Percentiles rank a stretch among this genome's conserved stretches.
Evolutionary conservation across 2,797 vertebrate species (phyloP).

Genomic region (Chiroxiphia lanceolata): DNA sequence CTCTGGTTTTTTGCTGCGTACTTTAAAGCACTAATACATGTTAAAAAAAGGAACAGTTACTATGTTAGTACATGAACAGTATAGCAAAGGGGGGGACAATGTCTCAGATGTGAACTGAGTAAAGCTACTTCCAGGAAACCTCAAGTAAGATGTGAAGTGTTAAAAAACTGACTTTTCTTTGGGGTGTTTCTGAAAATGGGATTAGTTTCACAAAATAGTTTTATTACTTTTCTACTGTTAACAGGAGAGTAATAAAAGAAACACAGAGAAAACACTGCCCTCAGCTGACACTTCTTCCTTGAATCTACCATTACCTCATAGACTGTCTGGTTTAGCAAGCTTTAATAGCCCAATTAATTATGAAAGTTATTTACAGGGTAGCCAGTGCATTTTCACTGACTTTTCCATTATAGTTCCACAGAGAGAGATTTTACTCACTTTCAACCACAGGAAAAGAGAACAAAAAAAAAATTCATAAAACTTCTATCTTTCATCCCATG

Average conservation of each 20-base stretch:
- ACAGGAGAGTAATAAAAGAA: not conserved
- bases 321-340: not conserved
- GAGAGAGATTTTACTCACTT: not conserved
- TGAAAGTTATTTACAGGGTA: not conserved
- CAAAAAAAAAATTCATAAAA: not conserved
- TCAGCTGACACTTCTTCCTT: not conserved
- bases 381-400: not conserved
- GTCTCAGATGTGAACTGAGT: not conserved
- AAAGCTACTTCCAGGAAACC: not conserved
- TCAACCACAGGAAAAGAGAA: not conserved
- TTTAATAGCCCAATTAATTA: slow-evolving; percentile 3
- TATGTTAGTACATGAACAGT: not conserved
- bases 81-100: not conserved
- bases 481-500: not conserved
- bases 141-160: not conserved
- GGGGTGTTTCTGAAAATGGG: not conserved
- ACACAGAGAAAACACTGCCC: not conserved
- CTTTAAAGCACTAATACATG: not conserved
- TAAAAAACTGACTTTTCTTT: not conserved
- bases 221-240: not conserved
- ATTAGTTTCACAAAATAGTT: not conserved
- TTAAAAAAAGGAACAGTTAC: not conserved
- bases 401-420: not conserved
- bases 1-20: not conserved
- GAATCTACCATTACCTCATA: not conserved